Conservation (phyloP, 2,113 vertebrate genomes). For the Myotis yumanensis region DNA sequence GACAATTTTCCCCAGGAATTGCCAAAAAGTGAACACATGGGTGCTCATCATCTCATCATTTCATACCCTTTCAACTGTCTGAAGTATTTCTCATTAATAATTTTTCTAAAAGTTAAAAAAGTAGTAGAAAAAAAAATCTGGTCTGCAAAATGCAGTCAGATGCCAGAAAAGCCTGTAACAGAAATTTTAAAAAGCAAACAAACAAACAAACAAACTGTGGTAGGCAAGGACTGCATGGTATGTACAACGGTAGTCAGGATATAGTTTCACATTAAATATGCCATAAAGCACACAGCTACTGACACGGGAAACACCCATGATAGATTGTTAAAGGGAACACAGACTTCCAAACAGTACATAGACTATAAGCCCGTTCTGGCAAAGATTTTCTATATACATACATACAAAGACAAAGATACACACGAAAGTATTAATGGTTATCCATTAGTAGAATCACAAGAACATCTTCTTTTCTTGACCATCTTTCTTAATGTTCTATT, state of each 20-base stretch:
- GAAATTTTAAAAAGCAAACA: neutral
- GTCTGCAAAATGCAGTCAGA: neutral
- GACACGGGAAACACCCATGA: neutral
- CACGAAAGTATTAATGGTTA: neutral
- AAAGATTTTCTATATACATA: neutral
- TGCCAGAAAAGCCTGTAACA: neutral
- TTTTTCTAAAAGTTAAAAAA: neutral
- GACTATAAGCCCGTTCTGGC: neutral
- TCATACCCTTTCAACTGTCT: neutral
- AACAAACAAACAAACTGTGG: neutral
- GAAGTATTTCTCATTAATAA: neutral
- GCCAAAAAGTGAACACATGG: neutral
- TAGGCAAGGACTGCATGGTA: neutral
- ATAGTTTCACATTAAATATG: neutral
- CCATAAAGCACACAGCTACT: neutral
- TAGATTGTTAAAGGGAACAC: neutral
- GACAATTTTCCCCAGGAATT: neutral
- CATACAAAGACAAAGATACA: neutral
- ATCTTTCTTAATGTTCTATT: conserved; percentile 4
- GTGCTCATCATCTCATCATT: neutral
- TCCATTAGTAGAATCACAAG: neutral
- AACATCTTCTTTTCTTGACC: neutral
- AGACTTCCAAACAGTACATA: neutral
- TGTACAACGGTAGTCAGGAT: no score
- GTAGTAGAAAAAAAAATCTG: neutral